Conservation (phyloP, 35 echinoderm and acorn worm genomes). For the Ophioderma brevispina region DNA sequence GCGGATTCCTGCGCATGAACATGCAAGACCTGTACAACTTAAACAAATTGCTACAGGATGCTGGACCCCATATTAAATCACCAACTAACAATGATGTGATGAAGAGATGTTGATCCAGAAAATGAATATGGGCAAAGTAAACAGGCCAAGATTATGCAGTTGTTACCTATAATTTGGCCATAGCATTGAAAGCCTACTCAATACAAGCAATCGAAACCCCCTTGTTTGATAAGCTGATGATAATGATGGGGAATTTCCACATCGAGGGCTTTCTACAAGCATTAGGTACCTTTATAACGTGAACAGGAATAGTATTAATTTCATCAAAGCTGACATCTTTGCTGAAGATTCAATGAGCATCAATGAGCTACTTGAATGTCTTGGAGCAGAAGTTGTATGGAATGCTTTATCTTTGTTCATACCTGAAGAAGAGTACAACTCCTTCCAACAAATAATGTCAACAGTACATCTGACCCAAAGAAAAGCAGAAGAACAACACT, state of each 20-base stretch:
- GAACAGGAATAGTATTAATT: slow-evolving; percentile 72
- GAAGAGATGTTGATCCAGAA: slow-evolving; percentile 68
- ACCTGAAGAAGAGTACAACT: slow-evolving; percentile 31
- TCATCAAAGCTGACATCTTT: slow-evolving; percentile 58
- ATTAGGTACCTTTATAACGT: slow-evolving; percentile 63
- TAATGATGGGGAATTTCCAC: slow-evolving; percentile 87
- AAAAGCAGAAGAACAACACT: slow-evolving; percentile 20
- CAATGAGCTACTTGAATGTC: slow-evolving; percentile 66
- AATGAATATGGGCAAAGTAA: slow-evolving; percentile 62
- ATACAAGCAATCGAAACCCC: slow-evolving; percentile 61
- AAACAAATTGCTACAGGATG: slow-evolving; percentile 79
- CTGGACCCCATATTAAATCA: slow-evolving; percentile 85
- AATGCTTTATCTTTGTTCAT: not conserved
- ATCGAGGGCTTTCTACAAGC: slow-evolving; percentile 71
- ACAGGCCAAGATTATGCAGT: slow-evolving; percentile 73
- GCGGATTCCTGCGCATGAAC: slow-evolving; percentile 71
- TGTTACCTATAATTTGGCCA: slow-evolving; percentile 82
- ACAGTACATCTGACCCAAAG: slow-evolving; percentile 38
- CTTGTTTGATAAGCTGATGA: slow-evolving; percentile 73
- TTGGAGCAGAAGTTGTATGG: slow-evolving; percentile 65
- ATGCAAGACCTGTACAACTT: slow-evolving; percentile 63
- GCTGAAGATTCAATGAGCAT: slow-evolving; percentile 71
- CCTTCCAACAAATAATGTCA: slow-evolving; percentile 51
- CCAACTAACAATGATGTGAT: slow-evolving; percentile 91
- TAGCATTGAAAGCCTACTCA: slow-evolving; percentile 50